Conservation (phyloP, 2,797 vertebrate species). For the Sebastes nivosus region DNA sequence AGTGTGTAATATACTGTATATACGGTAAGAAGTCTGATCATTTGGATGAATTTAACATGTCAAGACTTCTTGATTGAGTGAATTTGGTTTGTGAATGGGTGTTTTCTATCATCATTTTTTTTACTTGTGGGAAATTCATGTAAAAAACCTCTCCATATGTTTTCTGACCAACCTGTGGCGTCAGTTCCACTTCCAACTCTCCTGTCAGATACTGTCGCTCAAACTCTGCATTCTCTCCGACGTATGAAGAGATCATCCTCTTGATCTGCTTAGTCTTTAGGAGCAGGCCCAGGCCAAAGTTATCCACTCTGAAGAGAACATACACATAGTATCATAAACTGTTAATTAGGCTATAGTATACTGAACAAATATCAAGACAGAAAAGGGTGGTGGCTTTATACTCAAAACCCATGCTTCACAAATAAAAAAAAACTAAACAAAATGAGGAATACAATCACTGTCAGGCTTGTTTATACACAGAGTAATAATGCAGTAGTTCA, state of each 20-base stretch:
- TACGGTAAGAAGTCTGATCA: not conserved
- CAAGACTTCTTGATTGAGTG: not conserved
- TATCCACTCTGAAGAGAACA: conserved; percentile 88
- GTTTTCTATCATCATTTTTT: not conserved
- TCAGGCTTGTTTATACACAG: not conserved
- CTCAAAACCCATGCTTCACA: not conserved
- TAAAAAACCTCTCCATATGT: not conserved
- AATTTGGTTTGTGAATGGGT: not conserved
- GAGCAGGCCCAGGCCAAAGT: conserved; percentile 95
- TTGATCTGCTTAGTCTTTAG: conserved; percentile 96
- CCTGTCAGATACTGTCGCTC: conserved; percentile 94
- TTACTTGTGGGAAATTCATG: not conserved
- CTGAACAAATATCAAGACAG: not conserved
- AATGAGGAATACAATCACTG: not conserved
- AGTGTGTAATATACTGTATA: not conserved
- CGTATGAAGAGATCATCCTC: conserved; percentile 96
- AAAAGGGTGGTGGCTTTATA: not conserved
- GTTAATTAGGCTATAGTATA: not conserved
- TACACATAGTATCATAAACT: not conserved
- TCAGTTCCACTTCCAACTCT: conserved; percentile 96
- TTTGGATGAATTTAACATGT: not conserved
- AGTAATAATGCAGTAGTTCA: not conserved
- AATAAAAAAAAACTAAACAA: not conserved
- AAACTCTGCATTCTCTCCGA: conserved; percentile 96
- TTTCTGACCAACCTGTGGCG: conserved; percentile 88